Evolutionary conservation across 2,888 invertebrate genomes (phyloP).

Genomic region (Sarcophaga rosellei): DNA sequence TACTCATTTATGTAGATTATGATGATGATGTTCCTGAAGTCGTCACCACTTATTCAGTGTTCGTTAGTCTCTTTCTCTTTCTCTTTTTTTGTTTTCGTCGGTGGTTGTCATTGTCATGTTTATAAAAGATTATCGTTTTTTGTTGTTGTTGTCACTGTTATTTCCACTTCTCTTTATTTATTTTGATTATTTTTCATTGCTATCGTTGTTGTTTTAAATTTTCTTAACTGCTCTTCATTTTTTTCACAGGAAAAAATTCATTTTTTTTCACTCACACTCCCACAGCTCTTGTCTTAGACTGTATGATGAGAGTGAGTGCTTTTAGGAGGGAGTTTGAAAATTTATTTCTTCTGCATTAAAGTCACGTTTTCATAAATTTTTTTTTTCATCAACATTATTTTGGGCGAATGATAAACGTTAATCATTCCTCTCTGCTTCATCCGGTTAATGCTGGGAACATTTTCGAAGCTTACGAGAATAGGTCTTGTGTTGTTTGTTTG

Average conservation of each 20-base stretch:
- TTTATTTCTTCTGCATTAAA: slow-evolving; percentile 33
- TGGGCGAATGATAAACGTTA: slow-evolving; percentile 17
- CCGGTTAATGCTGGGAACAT: neutral
- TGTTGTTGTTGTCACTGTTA: neutral
- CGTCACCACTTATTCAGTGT: no score
- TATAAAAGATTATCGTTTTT: neutral
- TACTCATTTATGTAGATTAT: slow-evolving; percentile 37
- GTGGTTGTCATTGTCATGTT: slow-evolving; percentile 1
- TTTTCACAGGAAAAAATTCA: neutral
- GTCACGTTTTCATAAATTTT: slow-evolving; percentile 58
- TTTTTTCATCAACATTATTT: slow-evolving; percentile 29
- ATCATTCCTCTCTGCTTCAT: slow-evolving; percentile 16
- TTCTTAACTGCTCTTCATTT: slow-evolving; percentile 30
- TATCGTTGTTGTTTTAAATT: neutral
- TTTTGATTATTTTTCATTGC: neutral
- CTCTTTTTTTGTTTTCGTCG: neutral
- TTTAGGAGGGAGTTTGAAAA: neutral
- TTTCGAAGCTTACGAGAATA: neutral
- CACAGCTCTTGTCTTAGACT: slow-evolving; percentile 12
- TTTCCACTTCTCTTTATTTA: neutral
- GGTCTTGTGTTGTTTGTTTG: neutral
- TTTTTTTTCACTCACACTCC: neutral
- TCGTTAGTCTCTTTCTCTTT: no score
- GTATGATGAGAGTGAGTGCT: no score
- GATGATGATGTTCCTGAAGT: neutral